A percentile compares a stretch with the other conserved stretches of the same genome.
Evolutionary conservation across 1,140 invertebrate genomes (phyloP).

Genomic region (Hyphantria cunea): DNA sequence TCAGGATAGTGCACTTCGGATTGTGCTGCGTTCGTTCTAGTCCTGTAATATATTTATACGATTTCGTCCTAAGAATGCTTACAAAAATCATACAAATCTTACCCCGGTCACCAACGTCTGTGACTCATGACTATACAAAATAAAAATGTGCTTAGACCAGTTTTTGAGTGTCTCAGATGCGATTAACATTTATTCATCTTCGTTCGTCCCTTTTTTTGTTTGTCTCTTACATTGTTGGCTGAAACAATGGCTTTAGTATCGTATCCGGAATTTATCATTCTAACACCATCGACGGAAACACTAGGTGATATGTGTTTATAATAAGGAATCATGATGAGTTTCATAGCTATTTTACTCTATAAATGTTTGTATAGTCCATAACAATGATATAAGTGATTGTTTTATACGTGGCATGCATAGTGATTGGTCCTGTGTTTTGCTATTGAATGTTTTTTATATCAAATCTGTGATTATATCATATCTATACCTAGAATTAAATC

Average conservation of each 20-base stretch:
- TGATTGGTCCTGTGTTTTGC: slow-evolving; percentile 5
- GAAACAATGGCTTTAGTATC: slow-evolving; percentile 67
- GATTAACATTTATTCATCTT: slow-evolving; percentile 75
- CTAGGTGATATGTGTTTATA: slow-evolving; percentile 73
- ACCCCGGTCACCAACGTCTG: background rate
- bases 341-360: slow-evolving; percentile 69
- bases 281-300: slow-evolving; percentile 76
- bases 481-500: too few species aligned
- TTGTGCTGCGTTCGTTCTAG: too few species aligned
- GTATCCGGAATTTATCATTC: slow-evolving; percentile 78
- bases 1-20: too few species aligned
- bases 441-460: too few species aligned
- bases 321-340: slow-evolving; percentile 65
- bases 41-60: too few species aligned
- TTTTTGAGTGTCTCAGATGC: slow-evolving; percentile 58
- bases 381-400: slow-evolving; percentile 33
- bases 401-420: slow-evolving; percentile 10
- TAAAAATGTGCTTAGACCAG: slow-evolving; percentile 48
- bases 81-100: too few species aligned
- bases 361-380: slow-evolving; percentile 41
- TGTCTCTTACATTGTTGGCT: slow-evolving; percentile 69
- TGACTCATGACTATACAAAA: slow-evolving; percentile 22
- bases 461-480: too few species aligned
- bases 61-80: too few species aligned
- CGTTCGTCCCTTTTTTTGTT: slow-evolving; percentile 64